Percentiles rank a stretch among this genome's conserved stretches.
phyloP scores from a whole-genome alignment of 2,797 vertebrate genomes.

The Phataginus tetradactyla region DNA sequence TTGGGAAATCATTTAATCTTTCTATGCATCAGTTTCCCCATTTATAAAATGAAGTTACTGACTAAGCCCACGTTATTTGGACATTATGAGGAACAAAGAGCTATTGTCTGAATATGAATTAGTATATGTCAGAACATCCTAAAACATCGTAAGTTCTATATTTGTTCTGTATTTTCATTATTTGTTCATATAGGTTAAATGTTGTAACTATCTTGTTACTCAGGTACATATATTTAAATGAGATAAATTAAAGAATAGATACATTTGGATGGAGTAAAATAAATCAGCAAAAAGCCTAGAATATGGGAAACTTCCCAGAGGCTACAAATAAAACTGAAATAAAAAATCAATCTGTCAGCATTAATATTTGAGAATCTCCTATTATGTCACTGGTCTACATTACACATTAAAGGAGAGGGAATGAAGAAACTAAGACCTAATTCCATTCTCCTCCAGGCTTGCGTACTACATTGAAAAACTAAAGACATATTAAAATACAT shows the following conservation, averaged over 20 bases:
- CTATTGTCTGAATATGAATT: neutral
- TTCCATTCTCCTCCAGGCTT: neutral
- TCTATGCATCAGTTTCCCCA: neutral
- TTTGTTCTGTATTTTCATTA: neutral
- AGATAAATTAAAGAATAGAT: neutral
- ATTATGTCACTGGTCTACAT: neutral
- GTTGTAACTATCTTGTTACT: neutral
- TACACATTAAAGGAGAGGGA: neutral
- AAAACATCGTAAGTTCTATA: neutral
- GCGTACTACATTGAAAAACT: neutral
- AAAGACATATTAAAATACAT: neutral
- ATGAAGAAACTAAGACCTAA: neutral
- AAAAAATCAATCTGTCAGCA: slow-evolving; percentile 40
- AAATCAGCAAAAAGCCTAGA: neutral
- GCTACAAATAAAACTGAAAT: slow-evolving; percentile 21
- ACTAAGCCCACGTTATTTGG: neutral
- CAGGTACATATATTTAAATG: neutral
- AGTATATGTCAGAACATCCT: neutral
- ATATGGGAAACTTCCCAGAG: neutral
- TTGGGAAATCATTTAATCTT: neutral
- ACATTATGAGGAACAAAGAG: neutral
- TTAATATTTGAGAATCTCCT: slow-evolving; percentile 9
- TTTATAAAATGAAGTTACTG: neutral
- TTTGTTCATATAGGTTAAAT: neutral
- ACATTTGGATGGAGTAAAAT: neutral